These are phyloP conservation scores for Drosophila dunni DNA, from an alignment of 1,140 invertebrate genomes.

Conservation along the genomic window DNA sequence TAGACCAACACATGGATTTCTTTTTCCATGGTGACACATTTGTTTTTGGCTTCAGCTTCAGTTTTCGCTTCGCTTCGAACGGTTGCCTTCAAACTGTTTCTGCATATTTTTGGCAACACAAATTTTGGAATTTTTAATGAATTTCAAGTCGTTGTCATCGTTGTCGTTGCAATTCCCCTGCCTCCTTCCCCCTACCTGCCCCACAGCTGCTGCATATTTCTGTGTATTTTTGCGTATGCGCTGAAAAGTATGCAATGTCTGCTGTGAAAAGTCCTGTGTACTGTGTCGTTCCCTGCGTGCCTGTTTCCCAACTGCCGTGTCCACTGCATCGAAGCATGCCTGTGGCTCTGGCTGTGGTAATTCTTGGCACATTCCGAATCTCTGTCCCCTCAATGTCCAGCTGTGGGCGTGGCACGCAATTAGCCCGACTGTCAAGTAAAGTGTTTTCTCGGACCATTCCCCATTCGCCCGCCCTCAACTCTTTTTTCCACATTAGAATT, in stretches of 20 bases:
- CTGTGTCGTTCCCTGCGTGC: background rate
- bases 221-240: conserved; percentile 51
- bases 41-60: conserved; percentile 11
- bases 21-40: conserved; percentile 17
- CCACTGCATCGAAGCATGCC: conserved; percentile 15
- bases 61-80: background rate
- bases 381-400: conserved; percentile 3
- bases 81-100: background rate
- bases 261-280: conserved; percentile 8
- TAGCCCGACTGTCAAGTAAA: conserved; percentile 77
- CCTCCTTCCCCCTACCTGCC: background rate
- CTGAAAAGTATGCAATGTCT: conserved; percentile 46
- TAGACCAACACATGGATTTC: background rate
- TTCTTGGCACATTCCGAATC: conserved; percentile 22
- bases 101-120: conserved; percentile 51
- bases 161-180: conserved; percentile 56
- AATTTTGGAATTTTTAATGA: conserved; percentile 72
- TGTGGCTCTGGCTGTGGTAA: conserved; percentile 33
- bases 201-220: conserved; percentile 60
- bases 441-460: conserved; percentile 56
- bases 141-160: conserved; percentile 67
- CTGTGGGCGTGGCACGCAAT: conserved; percentile 67
- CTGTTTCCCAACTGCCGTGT: background rate
- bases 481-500: conserved; percentile 73
- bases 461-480: conserved; percentile 8